Evolutionary conservation across 1,140 invertebrate genomes (phyloP).

Genomic region (Brachionus manjavacas): DNA sequence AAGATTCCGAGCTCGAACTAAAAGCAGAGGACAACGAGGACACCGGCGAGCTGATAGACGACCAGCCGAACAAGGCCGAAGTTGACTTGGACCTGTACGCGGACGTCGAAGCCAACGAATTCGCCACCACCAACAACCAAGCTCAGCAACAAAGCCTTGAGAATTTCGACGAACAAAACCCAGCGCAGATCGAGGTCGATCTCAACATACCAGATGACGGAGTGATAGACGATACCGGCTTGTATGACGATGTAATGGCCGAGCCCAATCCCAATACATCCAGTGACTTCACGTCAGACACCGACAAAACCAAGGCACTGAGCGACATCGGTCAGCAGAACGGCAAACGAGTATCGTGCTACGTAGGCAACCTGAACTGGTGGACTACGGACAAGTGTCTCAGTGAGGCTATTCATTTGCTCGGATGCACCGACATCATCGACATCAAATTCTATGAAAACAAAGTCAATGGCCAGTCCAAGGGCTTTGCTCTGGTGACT

Average conservation of each 20-base stretch:
- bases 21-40: not conserved
- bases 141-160: not conserved
- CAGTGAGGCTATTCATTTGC: slow-evolving; percentile 72
- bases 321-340: not conserved
- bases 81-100: slow-evolving; percentile 39
- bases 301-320: not conserved
- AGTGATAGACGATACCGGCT: not conserved
- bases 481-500: slow-evolving; percentile 89
- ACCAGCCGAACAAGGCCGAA: not conserved
- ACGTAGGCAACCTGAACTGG: slow-evolving; percentile 38
- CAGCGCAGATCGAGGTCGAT: not conserved
- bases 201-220: slow-evolving; percentile 14
- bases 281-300: not conserved
- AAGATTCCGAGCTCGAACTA: not conserved
- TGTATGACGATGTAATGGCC: slow-evolving; percentile 38
- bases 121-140: not conserved
- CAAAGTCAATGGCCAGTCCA: slow-evolving; percentile 95
- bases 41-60: not conserved
- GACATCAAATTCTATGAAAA: slow-evolving; percentile 99
- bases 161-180: not conserved
- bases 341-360: not conserved
- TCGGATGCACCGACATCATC: slow-evolving; percentile 86
- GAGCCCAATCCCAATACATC: not conserved
- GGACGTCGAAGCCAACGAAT: slow-evolving; percentile 26
- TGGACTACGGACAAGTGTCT: slow-evolving; percentile 98